These are phyloP conservation scores for Leptodactylus fuscus DNA, from an alignment of 2,113 vertebrate genomes.

Conservation along the genomic window DNA sequence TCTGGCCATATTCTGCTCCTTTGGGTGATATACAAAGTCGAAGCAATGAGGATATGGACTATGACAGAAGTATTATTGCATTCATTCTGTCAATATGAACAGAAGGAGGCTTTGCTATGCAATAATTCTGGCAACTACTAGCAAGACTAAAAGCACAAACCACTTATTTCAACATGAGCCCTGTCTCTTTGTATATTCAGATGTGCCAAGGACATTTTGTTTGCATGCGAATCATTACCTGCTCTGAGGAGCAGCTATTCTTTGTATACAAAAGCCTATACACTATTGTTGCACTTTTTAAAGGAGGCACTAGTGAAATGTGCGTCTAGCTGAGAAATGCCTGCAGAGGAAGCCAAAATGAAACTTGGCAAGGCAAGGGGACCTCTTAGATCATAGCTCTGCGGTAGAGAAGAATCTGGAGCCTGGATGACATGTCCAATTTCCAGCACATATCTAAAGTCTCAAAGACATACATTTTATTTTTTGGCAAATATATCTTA, in stretches of 20 bases:
- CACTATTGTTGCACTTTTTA: conserved; percentile 37
- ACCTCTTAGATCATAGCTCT: conserved; percentile 48
- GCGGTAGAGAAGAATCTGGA: conserved; percentile 48
- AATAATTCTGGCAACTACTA: conserved; percentile 48
- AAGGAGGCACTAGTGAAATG: conserved; percentile 28
- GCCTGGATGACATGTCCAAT: conserved; percentile 41
- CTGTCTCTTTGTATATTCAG: conserved; percentile 51
- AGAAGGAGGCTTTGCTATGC: conserved; percentile 30
- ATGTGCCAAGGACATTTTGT: conserved; percentile 61
- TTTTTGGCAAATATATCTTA: conserved; percentile 15
- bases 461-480: conserved; percentile 29
- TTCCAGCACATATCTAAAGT: conserved; percentile 35
- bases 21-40: not conserved
- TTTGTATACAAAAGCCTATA: conserved; percentile 51
- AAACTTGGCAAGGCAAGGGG: conserved; percentile 32
- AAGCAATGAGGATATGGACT: conserved; percentile 1
- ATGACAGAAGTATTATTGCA: conserved; percentile 37
- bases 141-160: conserved; percentile 50
- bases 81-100: conserved; percentile 39
- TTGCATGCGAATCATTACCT: conserved; percentile 49
- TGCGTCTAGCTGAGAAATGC: not conserved
- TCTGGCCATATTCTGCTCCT: not conserved
- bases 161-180: conserved; percentile 45
- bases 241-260: conserved; percentile 42
- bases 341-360: conserved; percentile 26